Evolutionary conservation across 1,140 invertebrate species (phyloP).

Genomic region (Trypoxylus dichotomus): DNA sequence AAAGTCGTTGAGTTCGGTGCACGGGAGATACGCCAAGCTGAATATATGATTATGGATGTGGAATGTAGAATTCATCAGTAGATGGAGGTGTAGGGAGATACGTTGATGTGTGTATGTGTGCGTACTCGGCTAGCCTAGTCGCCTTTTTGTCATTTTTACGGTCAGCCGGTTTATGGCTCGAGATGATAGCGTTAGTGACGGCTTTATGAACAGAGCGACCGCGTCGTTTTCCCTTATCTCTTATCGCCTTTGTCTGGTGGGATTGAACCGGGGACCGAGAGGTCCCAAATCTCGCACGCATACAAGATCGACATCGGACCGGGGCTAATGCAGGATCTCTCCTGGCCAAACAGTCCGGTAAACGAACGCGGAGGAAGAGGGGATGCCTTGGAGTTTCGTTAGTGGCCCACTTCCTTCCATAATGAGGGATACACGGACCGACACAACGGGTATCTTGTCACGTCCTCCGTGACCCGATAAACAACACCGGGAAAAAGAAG

Average conservation of each 20-base stretch:
- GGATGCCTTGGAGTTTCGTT: conserved; percentile 3
- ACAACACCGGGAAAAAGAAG: conserved; percentile 19
- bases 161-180: conserved; percentile 46
- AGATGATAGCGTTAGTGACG: conserved; percentile 48
- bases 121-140: not conserved
- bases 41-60: no score
- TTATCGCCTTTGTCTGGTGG: conserved; percentile 39
- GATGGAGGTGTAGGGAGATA: not conserved
- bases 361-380: not conserved
- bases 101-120: not conserved
- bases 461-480: conserved; percentile 10
- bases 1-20: no score
- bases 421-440: conserved; percentile 19
- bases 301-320: not conserved
- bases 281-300: conserved; percentile 19
- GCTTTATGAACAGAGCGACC: conserved; percentile 44
- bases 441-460: conserved; percentile 23
- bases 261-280: conserved; percentile 32
- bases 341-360: not conserved
- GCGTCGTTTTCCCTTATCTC: conserved; percentile 39
- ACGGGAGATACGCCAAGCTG: no score
- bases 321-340: not conserved
- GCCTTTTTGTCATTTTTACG: conserved; percentile 46
- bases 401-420: conserved; percentile 22
- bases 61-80: not conserved